These are phyloP conservation scores for Baronia brevicornis DNA, from an alignment of 2,888 invertebrate genomes.

Conservation along the genomic window DNA sequence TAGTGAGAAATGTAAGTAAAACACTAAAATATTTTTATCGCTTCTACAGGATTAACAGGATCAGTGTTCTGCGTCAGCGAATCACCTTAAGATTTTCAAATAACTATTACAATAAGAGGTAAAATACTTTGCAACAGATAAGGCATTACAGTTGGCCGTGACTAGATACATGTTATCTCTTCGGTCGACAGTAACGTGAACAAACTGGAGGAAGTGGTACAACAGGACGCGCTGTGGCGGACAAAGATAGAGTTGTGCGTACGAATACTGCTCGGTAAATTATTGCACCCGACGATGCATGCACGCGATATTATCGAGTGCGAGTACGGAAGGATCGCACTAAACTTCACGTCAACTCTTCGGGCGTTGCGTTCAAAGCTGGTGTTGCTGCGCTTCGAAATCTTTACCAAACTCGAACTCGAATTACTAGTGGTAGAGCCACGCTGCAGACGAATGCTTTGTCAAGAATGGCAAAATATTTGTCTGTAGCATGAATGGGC, in stretches of 20 bases:
- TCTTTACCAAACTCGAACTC: slow-evolving; percentile 26
- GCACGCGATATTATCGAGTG: slow-evolving; percentile 32
- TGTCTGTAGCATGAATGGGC: too few relatives aligned
- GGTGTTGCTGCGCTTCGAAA: slow-evolving; percentile 34
- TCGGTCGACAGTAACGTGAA: slow-evolving; percentile 21
- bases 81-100: slow-evolving; percentile 32
- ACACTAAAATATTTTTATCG: neutral
- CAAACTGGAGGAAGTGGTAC: slow-evolving; percentile 21
- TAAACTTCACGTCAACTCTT: slow-evolving; percentile 17
- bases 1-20: too few relatives aligned
- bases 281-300: slow-evolving; percentile 43
- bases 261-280: slow-evolving; percentile 31
- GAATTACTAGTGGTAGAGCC: too few relatives aligned
- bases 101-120: slow-evolving; percentile 29
- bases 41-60: slow-evolving; percentile 32
- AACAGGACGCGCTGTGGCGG: slow-evolving; percentile 23
- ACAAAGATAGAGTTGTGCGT: slow-evolving; percentile 33
- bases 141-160: slow-evolving; percentile 28
- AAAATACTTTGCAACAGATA: slow-evolving; percentile 21
- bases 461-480: too few relatives aligned
- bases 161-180: slow-evolving; percentile 30
- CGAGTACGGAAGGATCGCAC: slow-evolving; percentile 28
- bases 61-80: slow-evolving; percentile 44
- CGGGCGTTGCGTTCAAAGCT: slow-evolving; percentile 27
- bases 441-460: too few relatives aligned